phyloP scores from a whole-genome alignment of 2,797 vertebrate species.

The Eospalax fontanierii region DNA sequence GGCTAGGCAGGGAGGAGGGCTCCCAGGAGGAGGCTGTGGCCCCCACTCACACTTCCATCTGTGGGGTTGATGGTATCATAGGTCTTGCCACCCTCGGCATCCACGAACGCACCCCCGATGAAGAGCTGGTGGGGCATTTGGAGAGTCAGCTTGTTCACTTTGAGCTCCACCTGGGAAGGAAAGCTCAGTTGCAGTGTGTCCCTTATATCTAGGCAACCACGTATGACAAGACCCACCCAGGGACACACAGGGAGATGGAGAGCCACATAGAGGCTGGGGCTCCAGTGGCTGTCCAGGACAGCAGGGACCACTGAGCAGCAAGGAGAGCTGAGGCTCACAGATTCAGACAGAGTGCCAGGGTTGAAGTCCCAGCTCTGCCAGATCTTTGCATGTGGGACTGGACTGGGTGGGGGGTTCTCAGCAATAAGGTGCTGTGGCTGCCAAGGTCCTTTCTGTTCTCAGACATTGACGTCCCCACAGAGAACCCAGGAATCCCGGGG shows the following conservation, averaged over 20 bases:
- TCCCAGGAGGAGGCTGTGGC: rapidly evolving
- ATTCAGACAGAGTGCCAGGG: too few relatives aligned
- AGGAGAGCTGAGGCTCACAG: not conserved
- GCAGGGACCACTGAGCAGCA: not conserved
- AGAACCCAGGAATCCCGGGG: not conserved
- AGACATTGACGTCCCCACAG: not conserved
- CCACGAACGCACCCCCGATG: slow-evolving; percentile 93
- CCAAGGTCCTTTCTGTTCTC: not conserved
- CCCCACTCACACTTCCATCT: slow-evolving; percentile 90
- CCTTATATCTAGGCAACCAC: too few relatives aligned
- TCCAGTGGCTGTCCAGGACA: not conserved
- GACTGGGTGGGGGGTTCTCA: not conserved
- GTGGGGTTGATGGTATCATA: slow-evolving; percentile 94
- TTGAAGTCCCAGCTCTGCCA: too few relatives aligned
- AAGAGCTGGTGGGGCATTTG: slow-evolving; percentile 95
- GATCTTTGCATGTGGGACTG: not conserved
- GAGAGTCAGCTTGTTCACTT: slow-evolving; percentile 92
- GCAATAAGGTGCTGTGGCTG: rapidly evolving
- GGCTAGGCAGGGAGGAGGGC: not conserved
- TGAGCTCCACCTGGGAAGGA: slow-evolving; percentile 91
- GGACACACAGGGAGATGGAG: not conserved
- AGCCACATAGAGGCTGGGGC: not conserved
- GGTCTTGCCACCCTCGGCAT: slow-evolving; percentile 92
- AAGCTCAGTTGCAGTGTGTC: not conserved
- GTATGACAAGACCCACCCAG: not conserved